Evolutionary conservation across 1,140 invertebrate species (phyloP), one percentile per base, ranked within the genome.

Genomic region (Zaprionus camerounensis): DNA sequence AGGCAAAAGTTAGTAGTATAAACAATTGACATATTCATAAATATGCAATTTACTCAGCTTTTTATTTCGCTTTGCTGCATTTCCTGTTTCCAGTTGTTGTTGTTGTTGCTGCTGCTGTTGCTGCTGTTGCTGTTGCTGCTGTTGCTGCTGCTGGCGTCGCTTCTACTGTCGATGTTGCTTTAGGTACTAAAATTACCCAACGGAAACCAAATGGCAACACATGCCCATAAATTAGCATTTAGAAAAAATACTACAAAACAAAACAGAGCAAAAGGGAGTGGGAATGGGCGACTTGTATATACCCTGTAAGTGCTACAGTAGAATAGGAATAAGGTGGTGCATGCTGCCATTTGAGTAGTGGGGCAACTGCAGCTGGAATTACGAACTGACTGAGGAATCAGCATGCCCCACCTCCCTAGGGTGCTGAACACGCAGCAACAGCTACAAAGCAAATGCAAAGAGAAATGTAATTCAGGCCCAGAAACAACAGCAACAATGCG

Each of bases 21-120:
- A 88, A 91, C 86, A 91, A 91, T 91, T 91, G 88, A 91, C 88
- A 91, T 83, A 91, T 91, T 91, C 88, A 91, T 91, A 91, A 91
- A 91, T 91, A 91, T 91, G 88, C 88, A 91, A 91, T 91, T 91
- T 91, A 82, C 88, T 85, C 69, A 68, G 79, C 78, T 91, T 81
- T 88, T 88, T 88, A 88, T 90, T 88, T 90, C 78, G 85, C 81
- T 80, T 64, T 85, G 76, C 81, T 88, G 85, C 85, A 88, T 90
- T 88, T 88, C 85, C 85, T 90, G 85, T 90, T 85, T 70, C 57
- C 68, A 71, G 66, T 70, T 66, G 55, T 67, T 68, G 61, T 28
- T 71, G 65, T 22, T 26, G 26, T 22, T 70, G 58, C 11, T 68
- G 67, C 20, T 71, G 68, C 20, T 55, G 73, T 13, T 72, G 26